Base-by-base conservation (phyloP, 2,888 invertebrate species). In the Megaustenia siamemsis region DNA sequence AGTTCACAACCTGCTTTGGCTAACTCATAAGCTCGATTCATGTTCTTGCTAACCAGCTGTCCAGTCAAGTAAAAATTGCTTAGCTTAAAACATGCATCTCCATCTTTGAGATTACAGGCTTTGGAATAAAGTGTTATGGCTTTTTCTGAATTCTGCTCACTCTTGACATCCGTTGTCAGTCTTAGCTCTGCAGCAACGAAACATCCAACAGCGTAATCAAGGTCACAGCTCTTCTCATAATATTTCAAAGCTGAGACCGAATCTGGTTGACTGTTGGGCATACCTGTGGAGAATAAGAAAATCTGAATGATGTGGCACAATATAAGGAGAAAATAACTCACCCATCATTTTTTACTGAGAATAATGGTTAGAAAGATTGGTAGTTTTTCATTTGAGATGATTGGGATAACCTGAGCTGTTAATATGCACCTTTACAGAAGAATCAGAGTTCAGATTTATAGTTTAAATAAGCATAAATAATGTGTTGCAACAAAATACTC, bases 1-100 rank as follows among this genome's bases (percentile, higher is more conserved):
- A 96, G 94, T 87, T 97, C 96, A 93, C 99, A 99, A 0, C 96
- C 97, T 93, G 96, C 96, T 84, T 95, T 94, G 0, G 97, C 96
- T 91, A 96, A 96, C 60, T 96, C 94, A 93, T 97, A 97, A 0
- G 98, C 98, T 94, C 97, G 96, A 66, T 95, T 95, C 95, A 96
- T 96, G 91, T 98, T 96, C 87, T 96, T 92, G 0, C 90, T 87
- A 77, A 95, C 94, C 12, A 0, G 92, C 88, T 95, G 96, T 76
- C 96, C 82, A 18, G 32, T 43, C 4, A 84, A 40, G 24, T 79
- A 79, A 21, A 60, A 95, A 43, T 96, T 96, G 0, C 97, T 96
- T 38, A 85, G 38, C 28, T 32, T 81, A 49, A 69, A 77, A 63
- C 85, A 85, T 4, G 69, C 73, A 28, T 85, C 85, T 28, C 60